phyloP scores from a whole-genome alignment of 1,140 invertebrate genomes.

The Heliconius hewitsoni region DNA sequence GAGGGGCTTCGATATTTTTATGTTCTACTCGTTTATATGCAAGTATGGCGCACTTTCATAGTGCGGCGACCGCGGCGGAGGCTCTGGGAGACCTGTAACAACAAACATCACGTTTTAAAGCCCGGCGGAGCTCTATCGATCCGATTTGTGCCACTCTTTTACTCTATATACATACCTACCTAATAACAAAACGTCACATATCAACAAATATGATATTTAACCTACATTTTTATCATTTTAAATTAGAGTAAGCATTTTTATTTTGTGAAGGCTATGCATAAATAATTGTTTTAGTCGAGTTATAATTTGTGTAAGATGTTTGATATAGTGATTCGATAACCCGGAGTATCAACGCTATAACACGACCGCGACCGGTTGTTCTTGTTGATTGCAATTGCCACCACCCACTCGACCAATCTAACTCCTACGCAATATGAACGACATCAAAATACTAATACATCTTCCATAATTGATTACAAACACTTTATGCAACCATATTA shows the following conservation, averaged over 20 bases:
- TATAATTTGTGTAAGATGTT: slow-evolving; percentile 11
- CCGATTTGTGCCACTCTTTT: background rate
- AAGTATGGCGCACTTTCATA: slow-evolving; percentile 72
- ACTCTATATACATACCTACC: background rate
- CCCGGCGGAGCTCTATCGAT: slow-evolving; percentile 50
- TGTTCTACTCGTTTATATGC: slow-evolving; percentile 66
- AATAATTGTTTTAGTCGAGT: background rate
- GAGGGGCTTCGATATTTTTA: slow-evolving; percentile 63
- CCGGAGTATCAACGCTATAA: slow-evolving; percentile 40
- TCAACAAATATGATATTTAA: background rate
- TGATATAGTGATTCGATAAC: slow-evolving; percentile 44
- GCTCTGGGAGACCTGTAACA: slow-evolving; percentile 72
- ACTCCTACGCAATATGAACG: slow-evolving; percentile 52
- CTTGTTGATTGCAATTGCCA: slow-evolving; percentile 61
- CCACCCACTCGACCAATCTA: slow-evolving; percentile 63
- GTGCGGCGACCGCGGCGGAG: slow-evolving; percentile 56
- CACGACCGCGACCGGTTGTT: slow-evolving; percentile 54
- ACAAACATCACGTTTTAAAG: slow-evolving; percentile 66
- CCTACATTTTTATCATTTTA: background rate
- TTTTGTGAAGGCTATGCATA: background rate
- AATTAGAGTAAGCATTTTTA: background rate
- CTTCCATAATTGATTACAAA: slow-evolving; percentile 32
- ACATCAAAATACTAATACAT: slow-evolving; percentile 41
- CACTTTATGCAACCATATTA: slow-evolving; percentile 36
- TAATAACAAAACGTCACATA: background rate